Evolutionary conservation across 2,888 invertebrate genomes (phyloP), one percentile per base, ranked within the genome.

Genomic region (Cerceris ruficornis): DNA sequence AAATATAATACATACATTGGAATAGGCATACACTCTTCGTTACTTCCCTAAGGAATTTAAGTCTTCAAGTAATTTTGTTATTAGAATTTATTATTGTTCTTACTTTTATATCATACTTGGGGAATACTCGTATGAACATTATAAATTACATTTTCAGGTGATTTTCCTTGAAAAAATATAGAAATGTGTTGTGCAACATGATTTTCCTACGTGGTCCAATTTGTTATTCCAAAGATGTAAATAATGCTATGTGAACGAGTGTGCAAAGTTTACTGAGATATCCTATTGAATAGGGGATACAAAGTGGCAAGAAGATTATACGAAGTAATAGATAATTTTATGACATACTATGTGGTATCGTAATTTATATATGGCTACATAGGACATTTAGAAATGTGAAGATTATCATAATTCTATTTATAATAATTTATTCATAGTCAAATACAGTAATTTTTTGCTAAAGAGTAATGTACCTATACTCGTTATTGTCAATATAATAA

Each of bases 391-490:
- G 28, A 28, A 69, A 71, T 59, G 82, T 66, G 71, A 82, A 55
- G 43, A 75, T 61, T 54, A 75, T 49, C 54, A 52, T 77, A 52
- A 64, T 58, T 77, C 46, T 80, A 74, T 59, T 86, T 87, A 90
- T 69, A 88, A 77, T 79, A 91, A 80, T 88, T 92, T 91, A 87
- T 90, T 92, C 77, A 90, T 93, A 83, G 94, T 85, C 83, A 95
- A 94, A 86, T 95, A 94, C 59, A 95, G 92, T 75, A 95, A 93
- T 81, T 96, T 96, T 59, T 95, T 91, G 14, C 93, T 90, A 80
- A 96, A 93, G 62, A 96, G 92, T 73, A 96, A 90, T 15, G 97
- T 96, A n/a, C 97, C 97, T 81, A 95, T 93, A 79, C 95, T 93
- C 82, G 96, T 94, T 77, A 96, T 94, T 75, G 95, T 94, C 64